Conservation (phyloP, 2,113 vertebrate species). For the Terrapene triunguis region DNA sequence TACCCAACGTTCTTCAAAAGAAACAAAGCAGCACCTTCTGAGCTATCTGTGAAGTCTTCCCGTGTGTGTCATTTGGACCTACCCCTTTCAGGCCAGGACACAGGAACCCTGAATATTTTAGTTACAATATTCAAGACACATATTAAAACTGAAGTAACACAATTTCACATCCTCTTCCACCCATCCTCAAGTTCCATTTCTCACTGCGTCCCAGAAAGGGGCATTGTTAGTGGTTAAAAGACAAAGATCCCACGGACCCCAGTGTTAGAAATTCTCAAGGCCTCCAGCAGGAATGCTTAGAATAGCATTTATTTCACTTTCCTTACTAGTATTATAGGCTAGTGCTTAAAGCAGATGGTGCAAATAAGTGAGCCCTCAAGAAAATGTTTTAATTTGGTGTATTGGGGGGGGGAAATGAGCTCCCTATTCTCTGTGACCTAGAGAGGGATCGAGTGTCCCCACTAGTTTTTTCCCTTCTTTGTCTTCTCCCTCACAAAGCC, state of each 20-base stretch:
- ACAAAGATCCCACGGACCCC: not conserved
- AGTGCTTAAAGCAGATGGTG: not conserved
- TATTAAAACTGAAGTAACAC: not conserved
- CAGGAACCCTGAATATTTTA: slow-evolving; percentile 3
- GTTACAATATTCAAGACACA: not conserved
- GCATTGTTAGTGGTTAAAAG: not conserved
- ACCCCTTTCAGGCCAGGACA: slow-evolving; percentile 17
- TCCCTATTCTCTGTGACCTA: not conserved
- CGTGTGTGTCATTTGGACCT: not conserved
- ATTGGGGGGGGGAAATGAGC: not conserved
- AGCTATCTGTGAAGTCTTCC: fast-evolving
- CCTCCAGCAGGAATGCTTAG: not conserved
- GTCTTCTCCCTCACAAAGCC: not conserved
- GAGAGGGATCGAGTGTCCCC: not conserved
- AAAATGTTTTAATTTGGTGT: not conserved
- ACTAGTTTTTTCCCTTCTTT: not conserved
- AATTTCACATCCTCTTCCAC: not conserved
- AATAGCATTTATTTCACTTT: not conserved
- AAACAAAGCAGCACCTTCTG: not conserved
- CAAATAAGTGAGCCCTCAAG: not conserved
- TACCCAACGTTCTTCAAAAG: slow-evolving; percentile 1
- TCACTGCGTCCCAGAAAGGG: fast-evolving
- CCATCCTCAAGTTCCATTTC: not conserved
- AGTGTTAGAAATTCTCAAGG: not conserved
- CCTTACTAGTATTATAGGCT: not conserved